A percentile compares a stretch with the other conserved stretches of the same genome.
Conservation (phyloP, 2,113 vertebrate genomes). For the Leucosticte australis region DNA sequence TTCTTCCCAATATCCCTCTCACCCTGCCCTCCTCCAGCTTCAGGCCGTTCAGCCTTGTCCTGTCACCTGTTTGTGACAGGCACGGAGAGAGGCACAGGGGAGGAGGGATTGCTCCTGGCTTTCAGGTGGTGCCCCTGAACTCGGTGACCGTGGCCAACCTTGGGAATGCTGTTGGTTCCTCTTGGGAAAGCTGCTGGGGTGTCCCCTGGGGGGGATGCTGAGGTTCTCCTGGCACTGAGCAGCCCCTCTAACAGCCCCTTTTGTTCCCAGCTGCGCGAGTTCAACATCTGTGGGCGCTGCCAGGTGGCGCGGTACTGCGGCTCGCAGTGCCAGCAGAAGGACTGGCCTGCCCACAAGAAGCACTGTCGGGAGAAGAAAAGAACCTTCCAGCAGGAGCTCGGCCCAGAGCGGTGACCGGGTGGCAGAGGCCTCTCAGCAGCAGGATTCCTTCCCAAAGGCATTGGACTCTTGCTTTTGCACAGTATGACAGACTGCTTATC, state of each 20-base stretch:
- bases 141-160: conserved; percentile 92
- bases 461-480: conserved; percentile 67
- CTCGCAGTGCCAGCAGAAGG: conserved; percentile 97
- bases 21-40: not conserved
- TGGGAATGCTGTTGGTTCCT: not conserved
- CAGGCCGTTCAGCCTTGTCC: not conserved
- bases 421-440: conserved; percentile 33
- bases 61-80: not conserved
- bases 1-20: not conserved
- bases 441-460: conserved; percentile 56
- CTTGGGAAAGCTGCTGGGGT: not conserved
- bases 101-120: conserved; percentile 95
- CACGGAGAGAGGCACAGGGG: conserved; percentile 82
- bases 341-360: conserved; percentile 99
- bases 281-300: conserved; percentile 98
- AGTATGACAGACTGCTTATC: conserved; percentile 63
- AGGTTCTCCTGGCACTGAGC: not conserved
- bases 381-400: conserved; percentile 88
- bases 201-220: fast-evolving
- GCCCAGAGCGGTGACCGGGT: conserved; percentile 88
- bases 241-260: not conserved
- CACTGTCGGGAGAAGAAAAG: conserved; percentile 96
- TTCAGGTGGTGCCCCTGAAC: conserved; percentile 95
- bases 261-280: conserved; percentile 82
- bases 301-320: conserved; percentile 97